Percentiles rank a stretch among this genome's conserved stretches.
phyloP scores from a whole-genome alignment of 2,888 invertebrate genomes.

The Drosophila falleni region DNA sequence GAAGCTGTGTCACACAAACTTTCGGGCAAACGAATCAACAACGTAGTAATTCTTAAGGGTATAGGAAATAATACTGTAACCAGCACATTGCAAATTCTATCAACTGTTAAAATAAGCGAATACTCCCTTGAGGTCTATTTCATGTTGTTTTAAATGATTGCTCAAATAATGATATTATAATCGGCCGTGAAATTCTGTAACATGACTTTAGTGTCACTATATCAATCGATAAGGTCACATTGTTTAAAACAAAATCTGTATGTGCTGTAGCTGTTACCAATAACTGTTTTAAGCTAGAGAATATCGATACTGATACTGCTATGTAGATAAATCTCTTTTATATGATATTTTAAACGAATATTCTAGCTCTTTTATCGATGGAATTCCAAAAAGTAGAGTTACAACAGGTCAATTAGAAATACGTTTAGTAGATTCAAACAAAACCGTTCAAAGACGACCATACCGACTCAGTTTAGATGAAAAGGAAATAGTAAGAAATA shows the following conservation, averaged over 20 bases:
- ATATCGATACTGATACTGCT: conserved; percentile 4
- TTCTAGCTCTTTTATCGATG: not conserved
- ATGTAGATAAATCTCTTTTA: not conserved
- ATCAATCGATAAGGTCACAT: conserved; percentile 2
- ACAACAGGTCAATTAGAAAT: no score
- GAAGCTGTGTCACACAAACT: conserved; percentile 8
- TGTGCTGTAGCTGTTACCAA: conserved; percentile 3
- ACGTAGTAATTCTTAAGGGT: conserved; percentile 1
- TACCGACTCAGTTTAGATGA: not conserved
- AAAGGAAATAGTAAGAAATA: not conserved
- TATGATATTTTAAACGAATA: conserved; percentile 2
- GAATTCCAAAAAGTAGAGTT: not conserved
- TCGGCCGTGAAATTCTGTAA: conserved; percentile 16
- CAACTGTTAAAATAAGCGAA: conserved; percentile 9
- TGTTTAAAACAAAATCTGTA: conserved; percentile 14
- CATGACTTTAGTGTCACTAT: conserved; percentile 10
- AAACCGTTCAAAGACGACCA: conserved; percentile 1
- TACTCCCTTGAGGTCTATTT: conserved; percentile 10
- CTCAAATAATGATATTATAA: conserved; percentile 8
- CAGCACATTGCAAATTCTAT: conserved; percentile 14
- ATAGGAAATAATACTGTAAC: conserved; percentile 15
- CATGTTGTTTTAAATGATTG: conserved; percentile 13
- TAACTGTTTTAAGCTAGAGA: not conserved
- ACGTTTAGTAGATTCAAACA: no score
- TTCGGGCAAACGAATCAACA: conserved; percentile 5